Evolutionary conservation across 2,888 invertebrate species (phyloP), one percentile per base, ranked within the genome.

Genomic region (Leucoma salicis): DNA sequence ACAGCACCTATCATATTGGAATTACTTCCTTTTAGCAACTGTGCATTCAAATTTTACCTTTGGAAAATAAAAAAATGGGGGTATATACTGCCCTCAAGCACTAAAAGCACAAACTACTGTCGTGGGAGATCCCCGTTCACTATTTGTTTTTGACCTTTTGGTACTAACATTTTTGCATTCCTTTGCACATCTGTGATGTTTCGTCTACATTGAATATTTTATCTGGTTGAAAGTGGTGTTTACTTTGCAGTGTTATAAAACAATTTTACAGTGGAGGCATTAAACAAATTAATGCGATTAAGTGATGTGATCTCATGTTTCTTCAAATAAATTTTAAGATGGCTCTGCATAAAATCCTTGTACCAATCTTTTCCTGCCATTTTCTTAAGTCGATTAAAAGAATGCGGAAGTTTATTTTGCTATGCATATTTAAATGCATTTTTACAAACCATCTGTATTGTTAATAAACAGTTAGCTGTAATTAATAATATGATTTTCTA

Each of bases 201-300:
- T 36, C 36, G 12, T 36, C 36, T 11, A 36, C 18, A 36, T 36
- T 36, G 8, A 18, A 36, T 16, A 36, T 36, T n/a, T 15, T 25
- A 27, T 35, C 16, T 12, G 6, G 21, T 21, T 18, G 13, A 10
- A 21, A 12, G 12, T 33, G 18, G 21, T 33, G 8, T 21, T 21
- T 33, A 12, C 4, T 13, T 13, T 12, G 18, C 1, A 33, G 3
- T 4, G 14, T 11, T 31, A 10, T 14, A 14, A 31, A 31, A 31
- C 14, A 14, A 6, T 14, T 31, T 31, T 8, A 31, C 31, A n/a
- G 10, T n/a, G 3, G 2, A 3, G 2, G 8, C 16, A 8, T 33
- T 33, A 38, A 38, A 32, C 0, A 25, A 31, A 7, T 14, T 38
- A 2, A 31, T 38, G 31, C 38, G 31, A 15, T 25, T 32, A 2